These are phyloP conservation scores for Trachymyrmex cornetzi DNA, from an alignment of 1,140 invertebrate genomes.

Conservation along the genomic window DNA sequence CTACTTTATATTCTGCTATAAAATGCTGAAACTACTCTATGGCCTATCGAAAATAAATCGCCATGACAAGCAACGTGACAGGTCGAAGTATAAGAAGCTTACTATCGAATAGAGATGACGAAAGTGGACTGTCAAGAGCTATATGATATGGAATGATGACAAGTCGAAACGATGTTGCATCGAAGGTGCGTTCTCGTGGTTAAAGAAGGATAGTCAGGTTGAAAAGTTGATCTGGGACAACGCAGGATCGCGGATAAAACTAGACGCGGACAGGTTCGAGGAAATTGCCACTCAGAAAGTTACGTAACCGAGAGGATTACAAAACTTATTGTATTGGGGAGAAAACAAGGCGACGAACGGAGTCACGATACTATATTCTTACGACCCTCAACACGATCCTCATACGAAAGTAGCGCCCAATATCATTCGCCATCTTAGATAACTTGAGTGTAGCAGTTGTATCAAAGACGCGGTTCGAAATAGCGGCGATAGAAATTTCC, in stretches of 20 bases:
- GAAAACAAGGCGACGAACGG: constrained; percentile 67
- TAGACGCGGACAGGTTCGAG: constrained; percentile 39
- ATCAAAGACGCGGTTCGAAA: not conserved
- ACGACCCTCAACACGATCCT: constrained; percentile 40
- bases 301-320: constrained; percentile 73
- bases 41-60: not conserved
- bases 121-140: constrained; percentile 10
- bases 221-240: constrained; percentile 7
- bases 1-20: not conserved
- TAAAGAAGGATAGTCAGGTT: constrained; percentile 26
- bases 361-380: constrained; percentile 61
- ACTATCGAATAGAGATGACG: constrained; percentile 12
- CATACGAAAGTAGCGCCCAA: constrained; percentile 47
- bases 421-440: constrained; percentile 21
- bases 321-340: constrained; percentile 69
- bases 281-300: constrained; percentile 73
- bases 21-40: not conserved
- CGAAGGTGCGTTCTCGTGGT: constrained; percentile 23
- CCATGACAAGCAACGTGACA: not conserved
- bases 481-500: not conserved
- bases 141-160: constrained; percentile 27
- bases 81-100: constrained; percentile 11
- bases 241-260: constrained; percentile 32
- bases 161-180: not conserved
- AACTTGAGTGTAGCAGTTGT: not conserved